Evolutionary conservation across 1,140 invertebrate genomes (phyloP).

Genomic region (Aphaenogaster rudis): DNA sequence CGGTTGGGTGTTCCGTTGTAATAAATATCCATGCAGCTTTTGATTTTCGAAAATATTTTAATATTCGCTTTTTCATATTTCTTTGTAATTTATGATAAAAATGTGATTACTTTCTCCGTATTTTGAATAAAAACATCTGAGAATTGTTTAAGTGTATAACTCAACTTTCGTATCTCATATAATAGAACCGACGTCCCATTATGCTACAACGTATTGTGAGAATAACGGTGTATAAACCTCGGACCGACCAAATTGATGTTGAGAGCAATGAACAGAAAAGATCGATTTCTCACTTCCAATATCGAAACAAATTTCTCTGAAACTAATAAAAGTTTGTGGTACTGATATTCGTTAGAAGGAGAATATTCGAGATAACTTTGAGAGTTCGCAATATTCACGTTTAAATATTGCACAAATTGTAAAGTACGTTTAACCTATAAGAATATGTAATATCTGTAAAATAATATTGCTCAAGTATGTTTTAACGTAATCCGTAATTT

Average conservation of each 20-base stretch:
- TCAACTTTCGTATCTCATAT: background rate
- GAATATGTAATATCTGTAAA: background rate
- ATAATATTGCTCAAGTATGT: background rate
- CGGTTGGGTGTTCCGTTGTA: background rate
- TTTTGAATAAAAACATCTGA: background rate
- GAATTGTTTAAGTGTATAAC: background rate
- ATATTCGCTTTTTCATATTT: background rate
- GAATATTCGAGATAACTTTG: constrained; percentile 32
- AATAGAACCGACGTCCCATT: background rate
- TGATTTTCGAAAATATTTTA: background rate
- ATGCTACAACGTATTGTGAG: background rate
- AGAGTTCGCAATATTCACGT: constrained; percentile 12
- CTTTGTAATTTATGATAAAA: constrained; percentile 36
- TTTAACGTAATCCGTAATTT: constrained; percentile 5
- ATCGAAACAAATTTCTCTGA: constrained; percentile 17
- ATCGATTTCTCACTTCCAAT: constrained; percentile 26
- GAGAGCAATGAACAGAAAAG: constrained; percentile 17
- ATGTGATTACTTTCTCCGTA: background rate
- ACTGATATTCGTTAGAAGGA: constrained; percentile 2
- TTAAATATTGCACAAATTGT: constrained; percentile 7
- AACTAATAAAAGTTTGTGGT: constrained; percentile 27
- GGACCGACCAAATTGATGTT: background rate
- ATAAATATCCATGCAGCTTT: background rate
- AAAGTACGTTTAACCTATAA: background rate
- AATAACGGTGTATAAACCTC: background rate